Evolutionary conservation across 2,797 vertebrate genomes (phyloP).

Genomic region (Phylloscopus collybita): DNA sequence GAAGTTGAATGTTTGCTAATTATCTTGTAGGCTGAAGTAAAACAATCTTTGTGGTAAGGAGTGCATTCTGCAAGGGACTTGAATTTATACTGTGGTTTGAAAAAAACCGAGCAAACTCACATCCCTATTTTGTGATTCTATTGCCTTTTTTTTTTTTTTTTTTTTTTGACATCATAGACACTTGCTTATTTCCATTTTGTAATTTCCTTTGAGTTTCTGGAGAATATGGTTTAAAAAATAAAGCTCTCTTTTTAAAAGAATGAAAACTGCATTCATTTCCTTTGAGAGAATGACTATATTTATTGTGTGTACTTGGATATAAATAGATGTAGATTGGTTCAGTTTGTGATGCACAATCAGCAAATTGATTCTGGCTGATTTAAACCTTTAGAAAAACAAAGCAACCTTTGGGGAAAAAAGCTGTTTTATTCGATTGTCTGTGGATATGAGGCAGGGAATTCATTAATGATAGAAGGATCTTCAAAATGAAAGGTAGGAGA

Average conservation of each 20-base stretch:
- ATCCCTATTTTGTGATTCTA: background rate
- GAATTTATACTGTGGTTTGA: background rate
- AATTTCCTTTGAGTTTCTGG: background rate
- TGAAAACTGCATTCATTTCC: background rate
- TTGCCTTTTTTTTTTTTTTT: background rate
- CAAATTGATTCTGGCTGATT: background rate
- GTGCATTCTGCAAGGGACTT: background rate
- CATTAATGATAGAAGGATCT: background rate
- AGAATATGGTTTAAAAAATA: background rate
- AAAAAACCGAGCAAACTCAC: background rate
- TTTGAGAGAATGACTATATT: background rate
- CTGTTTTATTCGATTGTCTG: slow-evolving; percentile 10
- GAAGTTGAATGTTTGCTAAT: background rate
- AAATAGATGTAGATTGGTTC: background rate
- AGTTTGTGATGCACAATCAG: background rate
- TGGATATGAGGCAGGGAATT: background rate
- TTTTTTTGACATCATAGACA: background rate
- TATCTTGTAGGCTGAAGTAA: background rate
- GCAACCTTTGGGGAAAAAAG: background rate
- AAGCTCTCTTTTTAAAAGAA: background rate
- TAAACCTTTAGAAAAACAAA: slow-evolving; percentile 30
- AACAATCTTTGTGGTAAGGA: background rate
- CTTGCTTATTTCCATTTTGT: background rate
- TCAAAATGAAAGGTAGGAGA: background rate
- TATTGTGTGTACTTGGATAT: background rate